Conservation (phyloP, 2,888 invertebrate genomes). For the Drosophila mimetica region DNA sequence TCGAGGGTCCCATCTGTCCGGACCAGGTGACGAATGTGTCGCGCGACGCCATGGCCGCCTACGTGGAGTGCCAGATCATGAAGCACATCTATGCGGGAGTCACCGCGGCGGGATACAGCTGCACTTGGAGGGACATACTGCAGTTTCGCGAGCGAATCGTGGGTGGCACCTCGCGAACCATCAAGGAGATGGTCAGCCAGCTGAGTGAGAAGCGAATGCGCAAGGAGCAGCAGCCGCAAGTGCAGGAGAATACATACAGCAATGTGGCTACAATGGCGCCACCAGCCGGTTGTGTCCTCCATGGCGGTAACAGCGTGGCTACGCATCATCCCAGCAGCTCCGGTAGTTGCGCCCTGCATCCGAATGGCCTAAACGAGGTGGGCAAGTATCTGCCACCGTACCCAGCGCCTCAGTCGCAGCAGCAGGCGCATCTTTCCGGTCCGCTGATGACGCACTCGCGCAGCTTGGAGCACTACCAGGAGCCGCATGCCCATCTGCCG, state of each 20-base stretch:
- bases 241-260: constrained; percentile 68
- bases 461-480: constrained; percentile 84
- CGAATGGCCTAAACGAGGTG: constrained; percentile 56
- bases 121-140: constrained; percentile 88
- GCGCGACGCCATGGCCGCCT: constrained; percentile 93
- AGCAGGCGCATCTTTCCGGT: constrained; percentile 47
- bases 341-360: constrained; percentile 59
- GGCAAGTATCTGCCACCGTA: constrained; percentile 45
- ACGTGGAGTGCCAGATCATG: constrained; percentile 94
- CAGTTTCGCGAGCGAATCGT: constrained; percentile 82
- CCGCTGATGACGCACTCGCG: constrained; percentile 83
- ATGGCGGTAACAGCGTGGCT: constrained; percentile 48
- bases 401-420: constrained; percentile 56
- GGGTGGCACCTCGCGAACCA: constrained; percentile 79
- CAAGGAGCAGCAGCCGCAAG: constrained; percentile 77
- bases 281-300: constrained; percentile 61
- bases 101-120: constrained; percentile 86
- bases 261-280: constrained; percentile 55
- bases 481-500: constrained; percentile 73
- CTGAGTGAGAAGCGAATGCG: constrained; percentile 79
- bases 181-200: constrained; percentile 79
- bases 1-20: constrained; percentile 92
- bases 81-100: constrained; percentile 90
- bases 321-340: constrained; percentile 9
- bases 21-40: constrained; percentile 92